Evolutionary conservation across 2,113 vertebrate genomes (phyloP), one percentile per base, ranked within the genome.

Genomic region (Mus spicilegus): DNA sequence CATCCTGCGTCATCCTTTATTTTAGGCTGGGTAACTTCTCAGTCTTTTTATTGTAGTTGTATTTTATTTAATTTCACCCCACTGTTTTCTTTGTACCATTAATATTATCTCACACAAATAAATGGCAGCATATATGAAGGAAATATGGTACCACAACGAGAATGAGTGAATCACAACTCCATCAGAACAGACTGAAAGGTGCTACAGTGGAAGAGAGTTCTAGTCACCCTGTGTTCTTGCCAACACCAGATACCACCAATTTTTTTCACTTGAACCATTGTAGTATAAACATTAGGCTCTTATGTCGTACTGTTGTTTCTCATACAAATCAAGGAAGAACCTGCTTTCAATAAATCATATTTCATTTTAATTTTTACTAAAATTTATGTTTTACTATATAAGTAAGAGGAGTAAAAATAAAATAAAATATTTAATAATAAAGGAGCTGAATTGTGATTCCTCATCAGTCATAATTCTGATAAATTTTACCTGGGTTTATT

Each of bases 201-300:
- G 11, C 36, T 22, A 87, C 54, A 56, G 9, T 19, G 10, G 24
- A 30, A 61, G 24, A 78, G 11, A 10, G 5, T 76, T 87, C 46
- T 26, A 80, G 4, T 46, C 12, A 8, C 0, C 51, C 6, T 39
- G 36, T 5, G 8, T 73, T 10, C 22, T 16, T 92, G 24, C 19
- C 28, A 80, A 11, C 2, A 28, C 10, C 75, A 73, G 4, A 8
- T 90, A n/a, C 42, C 7, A 73, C 24, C 4, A 33, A 3, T 67
- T 5, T 92, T 92, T 76, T 77, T 77, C 30, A 87, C 67, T 85
- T 93, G 86, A 39, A 87, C 51, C 7, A 63, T 87, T 91, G 9
- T 73, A 13, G 3, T 73, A 6, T 70, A 11, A 61, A 51, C n/a
- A 1, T 93, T 36, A 17, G 11, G 49, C 7, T 39, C 13, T 72